Percentiles rank a stretch among this genome's conserved stretches.
These are phyloP conservation scores for Atractosteus spatula DNA, from an alignment of 2,113 vertebrate genomes.

Conservation along the genomic window DNA sequence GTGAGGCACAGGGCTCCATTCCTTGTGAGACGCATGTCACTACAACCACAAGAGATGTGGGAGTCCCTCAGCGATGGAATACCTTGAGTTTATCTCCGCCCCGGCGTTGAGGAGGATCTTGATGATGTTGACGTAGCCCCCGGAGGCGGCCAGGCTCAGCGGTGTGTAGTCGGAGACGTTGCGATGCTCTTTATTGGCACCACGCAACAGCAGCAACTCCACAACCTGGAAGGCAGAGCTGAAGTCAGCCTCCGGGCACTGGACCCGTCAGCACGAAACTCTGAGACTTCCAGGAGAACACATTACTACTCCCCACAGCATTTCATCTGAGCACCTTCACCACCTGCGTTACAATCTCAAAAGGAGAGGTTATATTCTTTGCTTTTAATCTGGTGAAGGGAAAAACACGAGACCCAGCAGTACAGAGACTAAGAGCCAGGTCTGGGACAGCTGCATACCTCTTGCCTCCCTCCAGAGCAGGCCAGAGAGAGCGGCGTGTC, in stretches of 20 bases:
- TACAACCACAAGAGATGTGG: neutral
- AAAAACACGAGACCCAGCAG: neutral
- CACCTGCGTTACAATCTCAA: neutral
- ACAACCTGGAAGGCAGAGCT: slow-evolving; percentile 76
- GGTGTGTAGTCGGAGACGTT: slow-evolving; percentile 98
- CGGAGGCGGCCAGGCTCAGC: slow-evolving; percentile 93
- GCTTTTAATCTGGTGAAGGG: too few species aligned
- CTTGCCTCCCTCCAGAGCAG: slow-evolving; percentile 94
- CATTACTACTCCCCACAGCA: too few species aligned
- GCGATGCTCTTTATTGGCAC: slow-evolving; percentile 97
- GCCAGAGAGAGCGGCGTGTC: slow-evolving; percentile 95
- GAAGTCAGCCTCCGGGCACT: neutral
- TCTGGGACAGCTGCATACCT: slow-evolving; percentile 64
- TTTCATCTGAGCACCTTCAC: too few species aligned
- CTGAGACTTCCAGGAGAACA: too few species aligned
- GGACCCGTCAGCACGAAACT: too few species aligned
- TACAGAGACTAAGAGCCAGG: neutral
- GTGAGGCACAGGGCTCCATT: too few species aligned
- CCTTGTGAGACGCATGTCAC: too few species aligned
- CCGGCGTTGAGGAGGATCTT: slow-evolving; percentile 97
- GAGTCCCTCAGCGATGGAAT: slow-evolving; percentile 19
- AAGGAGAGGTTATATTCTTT: neutral
- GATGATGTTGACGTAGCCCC: slow-evolving; percentile 98
- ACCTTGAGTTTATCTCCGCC: slow-evolving; percentile 99
- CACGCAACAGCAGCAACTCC: slow-evolving; percentile 90